Percentiles rank a stretch among this genome's conserved stretches.
Conservation (phyloP, 1,140 invertebrate genomes). For the Pseudomyrmex concolor region DNA sequence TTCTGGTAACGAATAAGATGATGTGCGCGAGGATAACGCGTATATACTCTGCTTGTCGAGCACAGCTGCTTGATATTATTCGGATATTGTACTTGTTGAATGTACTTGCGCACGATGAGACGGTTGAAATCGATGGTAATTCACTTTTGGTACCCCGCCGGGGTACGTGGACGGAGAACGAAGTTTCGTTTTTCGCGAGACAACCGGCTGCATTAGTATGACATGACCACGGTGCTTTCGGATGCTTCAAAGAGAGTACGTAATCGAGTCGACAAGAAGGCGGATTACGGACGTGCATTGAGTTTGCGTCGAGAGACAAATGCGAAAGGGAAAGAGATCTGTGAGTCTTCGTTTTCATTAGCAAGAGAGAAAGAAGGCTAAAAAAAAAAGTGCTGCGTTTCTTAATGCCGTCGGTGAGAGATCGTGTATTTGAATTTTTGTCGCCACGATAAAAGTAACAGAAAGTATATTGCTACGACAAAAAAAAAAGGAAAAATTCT, state of each 20-base stretch:
- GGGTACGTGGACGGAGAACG: conserved; percentile 48
- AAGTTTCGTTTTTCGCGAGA: conserved; percentile 57
- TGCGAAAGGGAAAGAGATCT: not conserved
- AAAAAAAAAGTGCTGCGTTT: not conserved
- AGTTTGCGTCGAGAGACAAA: conserved; percentile 12
- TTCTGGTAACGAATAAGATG: conserved; percentile 69
- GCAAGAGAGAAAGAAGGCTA: not conserved
- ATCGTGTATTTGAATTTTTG: not conserved
- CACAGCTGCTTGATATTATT: conserved; percentile 60
- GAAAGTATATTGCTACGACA: no score
- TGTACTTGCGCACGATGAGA: conserved; percentile 1
- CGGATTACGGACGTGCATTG: not conserved
- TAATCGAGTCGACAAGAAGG: not conserved
- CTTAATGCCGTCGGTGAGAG: not conserved
- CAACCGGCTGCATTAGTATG: not conserved
- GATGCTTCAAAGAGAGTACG: not conserved
- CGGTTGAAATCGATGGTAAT: conserved; percentile 32
- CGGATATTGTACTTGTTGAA: conserved; percentile 33
- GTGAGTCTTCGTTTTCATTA: not conserved
- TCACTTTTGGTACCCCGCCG: conserved; percentile 16
- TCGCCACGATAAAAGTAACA: not conserved
- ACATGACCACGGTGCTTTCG: not conserved
- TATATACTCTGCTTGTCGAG: conserved; percentile 31
- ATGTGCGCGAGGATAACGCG: not conserved
- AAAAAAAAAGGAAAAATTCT: no score